These are phyloP conservation scores for Neotoma lepida DNA, from an alignment of 2,113 vertebrate species.

Conservation along the genomic window DNA sequence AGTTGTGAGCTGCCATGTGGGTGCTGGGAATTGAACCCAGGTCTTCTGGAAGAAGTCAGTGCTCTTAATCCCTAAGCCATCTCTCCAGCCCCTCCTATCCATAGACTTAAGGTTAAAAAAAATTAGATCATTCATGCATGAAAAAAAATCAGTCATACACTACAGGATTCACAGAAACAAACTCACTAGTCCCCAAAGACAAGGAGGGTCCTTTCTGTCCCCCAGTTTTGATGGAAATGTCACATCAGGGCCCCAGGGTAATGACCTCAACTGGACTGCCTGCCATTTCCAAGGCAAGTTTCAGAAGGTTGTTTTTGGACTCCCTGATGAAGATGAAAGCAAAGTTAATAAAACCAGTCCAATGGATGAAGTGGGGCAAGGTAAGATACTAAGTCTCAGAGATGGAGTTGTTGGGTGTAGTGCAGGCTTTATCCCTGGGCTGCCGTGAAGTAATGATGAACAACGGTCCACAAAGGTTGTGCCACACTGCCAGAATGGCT, in stretches of 20 bases:
- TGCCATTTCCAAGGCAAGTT: not conserved
- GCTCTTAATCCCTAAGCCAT: no score
- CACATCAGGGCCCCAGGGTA: not conserved
- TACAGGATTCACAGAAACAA: not conserved
- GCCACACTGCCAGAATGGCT: not conserved
- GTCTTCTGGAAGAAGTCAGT: no score
- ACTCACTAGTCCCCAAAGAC: not conserved
- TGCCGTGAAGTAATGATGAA: not conserved
- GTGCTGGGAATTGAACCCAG: no score
- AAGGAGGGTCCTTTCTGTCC: not conserved
- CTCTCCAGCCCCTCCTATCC: not conserved
- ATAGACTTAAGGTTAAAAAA: conserved; percentile 31
- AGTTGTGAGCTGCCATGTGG: no score
- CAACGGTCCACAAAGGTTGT: not conserved
- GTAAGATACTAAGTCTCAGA: not conserved
- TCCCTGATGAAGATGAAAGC: not conserved
- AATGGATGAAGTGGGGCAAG: not conserved
- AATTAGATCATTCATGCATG: not conserved
- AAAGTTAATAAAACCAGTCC: not conserved
- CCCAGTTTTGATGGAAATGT: not conserved
- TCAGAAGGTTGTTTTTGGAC: not conserved
- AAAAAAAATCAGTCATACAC: not conserved
- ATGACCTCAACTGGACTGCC: not conserved
- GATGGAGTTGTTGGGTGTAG: not conserved
- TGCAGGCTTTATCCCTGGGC: not conserved